Evolutionary conservation across 1,140 invertebrate species (phyloP), one percentile per base, ranked within the genome.

Genomic region (Fopius arisanus): DNA sequence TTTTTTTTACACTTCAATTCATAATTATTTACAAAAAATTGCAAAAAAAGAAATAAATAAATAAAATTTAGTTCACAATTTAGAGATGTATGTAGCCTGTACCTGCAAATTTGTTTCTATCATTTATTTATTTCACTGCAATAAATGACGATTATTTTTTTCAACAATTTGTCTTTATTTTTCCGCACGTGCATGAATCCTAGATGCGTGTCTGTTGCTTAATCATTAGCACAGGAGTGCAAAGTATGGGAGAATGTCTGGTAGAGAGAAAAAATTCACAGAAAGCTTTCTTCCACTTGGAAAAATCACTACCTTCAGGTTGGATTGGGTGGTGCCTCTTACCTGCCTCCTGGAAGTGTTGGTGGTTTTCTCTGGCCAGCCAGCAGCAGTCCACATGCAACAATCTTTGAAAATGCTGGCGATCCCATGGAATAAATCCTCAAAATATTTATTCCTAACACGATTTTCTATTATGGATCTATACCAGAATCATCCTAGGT

Each of bases 61-160:
- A 23, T 0, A 23, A 59, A 26, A 21, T 26, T 59, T 26, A 26
- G 5, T 26, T 59, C 54, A 59, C 54, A 59, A 59, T 3, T 26
- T 59, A 59, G 54, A 48, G 16, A 59, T 51, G 10, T 59, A 59
- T 28, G 19, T 59, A 59, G 54, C 10, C 19, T 73, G 71, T 79
- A 80, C 59, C 75, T 81, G 79, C 74, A 70, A 59, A 77, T 78
- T 74, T 81, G 78, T 81, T 79, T 77, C 79, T 79, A 79, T 78
- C 78, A 79, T 71, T 80, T 77, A 81, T 83, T 83, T 80, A 78
- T 79, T 82, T 80, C 74, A 77, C 78, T 76, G 78, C 77, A 82
- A 83, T 83, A 84, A 84, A 84, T 72, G 69, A 80, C 82, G 82
- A 83, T 83, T 81, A 81, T 83, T 83, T 70, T 79, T 84, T 84